Evolutionary conservation across 2,113 vertebrate genomes (phyloP).

Genomic region (Lepidothrix coronata): DNA sequence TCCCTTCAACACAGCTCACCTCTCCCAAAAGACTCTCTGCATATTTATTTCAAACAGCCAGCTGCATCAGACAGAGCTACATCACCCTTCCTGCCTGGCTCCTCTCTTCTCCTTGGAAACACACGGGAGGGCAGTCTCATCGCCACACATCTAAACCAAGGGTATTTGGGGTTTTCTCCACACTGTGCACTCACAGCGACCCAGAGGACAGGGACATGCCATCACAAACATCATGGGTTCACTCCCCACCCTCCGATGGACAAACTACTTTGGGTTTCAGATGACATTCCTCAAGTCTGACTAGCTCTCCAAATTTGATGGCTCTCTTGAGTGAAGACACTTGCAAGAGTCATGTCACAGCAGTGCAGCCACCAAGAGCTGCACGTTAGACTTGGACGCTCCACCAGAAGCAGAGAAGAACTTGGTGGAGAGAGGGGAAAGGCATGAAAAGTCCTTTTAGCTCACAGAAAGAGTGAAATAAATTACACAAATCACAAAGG

Average conservation of each 20-base stretch:
- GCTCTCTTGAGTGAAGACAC: not conserved
- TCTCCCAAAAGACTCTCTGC: not conserved
- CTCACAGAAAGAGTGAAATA: not conserved
- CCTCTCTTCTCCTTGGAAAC: not conserved
- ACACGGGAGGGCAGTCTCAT: fast-evolving
- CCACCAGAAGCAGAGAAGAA: not conserved
- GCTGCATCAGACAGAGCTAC: not conserved
- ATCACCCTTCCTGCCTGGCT: not conserved
- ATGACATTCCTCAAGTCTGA: not conserved
- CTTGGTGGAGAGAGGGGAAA: not conserved
- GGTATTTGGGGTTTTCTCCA: not conserved
- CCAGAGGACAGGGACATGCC: not conserved
- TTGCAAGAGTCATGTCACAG: not conserved
- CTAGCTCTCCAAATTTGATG: not conserved
- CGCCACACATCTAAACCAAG: not conserved
- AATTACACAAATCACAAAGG: not conserved
- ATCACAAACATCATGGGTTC: not conserved
- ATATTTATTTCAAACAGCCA: not conserved
- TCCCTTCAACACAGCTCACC: not conserved
- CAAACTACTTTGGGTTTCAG: not conserved
- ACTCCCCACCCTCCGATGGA: not conserved
- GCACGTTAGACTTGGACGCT: not conserved
- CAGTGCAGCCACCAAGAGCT: not conserved
- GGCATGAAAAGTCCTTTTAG: not conserved
- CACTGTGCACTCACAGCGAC: not conserved